These are phyloP conservation scores for Steatocranus sp. DNA, from an alignment of 2,797 vertebrate genomes.

Conservation along the genomic window DNA sequence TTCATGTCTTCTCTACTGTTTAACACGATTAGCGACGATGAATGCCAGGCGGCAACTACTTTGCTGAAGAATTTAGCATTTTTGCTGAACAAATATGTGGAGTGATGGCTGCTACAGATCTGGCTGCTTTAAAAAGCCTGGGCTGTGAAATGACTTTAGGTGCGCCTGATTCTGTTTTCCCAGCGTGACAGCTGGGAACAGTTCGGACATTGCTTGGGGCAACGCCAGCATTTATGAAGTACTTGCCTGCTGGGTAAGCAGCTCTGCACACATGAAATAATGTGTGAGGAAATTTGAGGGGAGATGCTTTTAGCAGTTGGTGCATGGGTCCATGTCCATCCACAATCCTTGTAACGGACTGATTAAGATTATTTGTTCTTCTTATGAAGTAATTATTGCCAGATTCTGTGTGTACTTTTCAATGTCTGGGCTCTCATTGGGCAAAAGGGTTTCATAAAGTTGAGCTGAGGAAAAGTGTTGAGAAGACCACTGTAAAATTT, in stretches of 20 bases:
- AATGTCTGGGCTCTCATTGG: background rate
- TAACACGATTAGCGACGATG: constrained; percentile 54
- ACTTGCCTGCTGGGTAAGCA: constrained; percentile 33
- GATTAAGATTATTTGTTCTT: background rate
- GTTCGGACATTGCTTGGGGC: constrained; percentile 50
- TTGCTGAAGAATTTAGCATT: constrained; percentile 17
- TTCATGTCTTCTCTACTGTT: constrained; percentile 47
- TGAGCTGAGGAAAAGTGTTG: background rate
- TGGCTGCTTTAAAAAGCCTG: constrained; percentile 8
- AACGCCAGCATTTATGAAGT: constrained; percentile 44
- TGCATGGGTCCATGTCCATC: background rate
- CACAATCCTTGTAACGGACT: constrained; percentile 8
- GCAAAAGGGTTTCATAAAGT: background rate
- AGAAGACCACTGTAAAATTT: background rate
- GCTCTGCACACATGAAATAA: constrained; percentile 32
- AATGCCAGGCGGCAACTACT: constrained; percentile 18
- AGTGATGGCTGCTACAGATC: constrained; percentile 19
- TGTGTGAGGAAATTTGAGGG: constrained; percentile 34
- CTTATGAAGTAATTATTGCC: background rate
- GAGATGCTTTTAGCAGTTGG: constrained; percentile 17
- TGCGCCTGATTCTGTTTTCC: constrained; percentile 48
- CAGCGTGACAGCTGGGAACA: constrained; percentile 50
- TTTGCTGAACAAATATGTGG: constrained; percentile 35
- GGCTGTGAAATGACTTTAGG: constrained; percentile 51
- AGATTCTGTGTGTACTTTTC: background rate